These are phyloP conservation scores for Argyresthia goedartella DNA, from an alignment of 2,888 invertebrate genomes.

Conservation along the genomic window DNA sequence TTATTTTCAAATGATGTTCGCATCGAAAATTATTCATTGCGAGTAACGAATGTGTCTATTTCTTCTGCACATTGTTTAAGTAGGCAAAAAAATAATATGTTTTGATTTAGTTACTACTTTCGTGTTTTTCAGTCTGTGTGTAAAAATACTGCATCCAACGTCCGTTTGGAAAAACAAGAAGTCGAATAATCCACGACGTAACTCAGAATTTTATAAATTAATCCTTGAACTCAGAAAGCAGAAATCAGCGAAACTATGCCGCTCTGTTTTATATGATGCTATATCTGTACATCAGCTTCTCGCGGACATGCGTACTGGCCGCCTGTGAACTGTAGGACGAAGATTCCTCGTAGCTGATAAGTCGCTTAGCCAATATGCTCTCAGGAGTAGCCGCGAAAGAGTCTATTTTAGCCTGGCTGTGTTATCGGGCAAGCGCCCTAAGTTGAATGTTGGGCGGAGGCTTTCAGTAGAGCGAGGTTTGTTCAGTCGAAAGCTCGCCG, in stretches of 20 bases:
- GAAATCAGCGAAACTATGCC: slow-evolving; percentile 64
- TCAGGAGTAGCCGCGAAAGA: slow-evolving; percentile 19
- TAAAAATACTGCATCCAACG: no score
- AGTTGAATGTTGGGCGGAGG: slow-evolving; percentile 64
- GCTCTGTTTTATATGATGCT: slow-evolving; percentile 46
- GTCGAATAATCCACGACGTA: background rate
- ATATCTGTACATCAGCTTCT: slow-evolving; percentile 34
- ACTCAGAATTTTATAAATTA: slow-evolving; percentile 16
- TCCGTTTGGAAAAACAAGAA: no score
- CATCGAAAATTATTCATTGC: no score
- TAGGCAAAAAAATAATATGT: no score
- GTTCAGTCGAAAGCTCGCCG: slow-evolving; percentile 64
- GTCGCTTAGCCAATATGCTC: slow-evolving; percentile 24
- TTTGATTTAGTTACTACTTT: no score
- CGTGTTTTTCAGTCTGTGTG: no score
- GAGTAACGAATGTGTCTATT: no score
- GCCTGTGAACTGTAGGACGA: slow-evolving; percentile 56
- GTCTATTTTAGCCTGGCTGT: slow-evolving; percentile 22
- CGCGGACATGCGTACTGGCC: slow-evolving; percentile 70
- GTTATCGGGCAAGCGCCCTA: slow-evolving; percentile 51
- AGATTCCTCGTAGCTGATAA: slow-evolving; percentile 49
- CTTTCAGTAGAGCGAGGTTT: slow-evolving; percentile 40
- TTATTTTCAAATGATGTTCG: no score
- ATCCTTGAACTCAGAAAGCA: slow-evolving; percentile 67
- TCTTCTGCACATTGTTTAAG: no score